Evolutionary conservation across 2,888 invertebrate species (phyloP).

Genomic region (Mellilla xanthometata): DNA sequence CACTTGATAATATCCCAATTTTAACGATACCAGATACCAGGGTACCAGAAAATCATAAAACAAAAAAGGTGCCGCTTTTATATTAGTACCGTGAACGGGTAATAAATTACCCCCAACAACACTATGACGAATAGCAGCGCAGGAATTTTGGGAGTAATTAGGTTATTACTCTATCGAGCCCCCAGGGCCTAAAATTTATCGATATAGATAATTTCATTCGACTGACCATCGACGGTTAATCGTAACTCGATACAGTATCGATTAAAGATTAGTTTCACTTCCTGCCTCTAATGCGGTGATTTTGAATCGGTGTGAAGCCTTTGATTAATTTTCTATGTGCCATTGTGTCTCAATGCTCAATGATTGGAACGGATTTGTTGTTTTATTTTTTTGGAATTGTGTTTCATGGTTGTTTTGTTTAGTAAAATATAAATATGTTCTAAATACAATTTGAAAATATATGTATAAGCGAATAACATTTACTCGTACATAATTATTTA

Average conservation of each 20-base stretch:
- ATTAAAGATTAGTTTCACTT: conserved; percentile 57
- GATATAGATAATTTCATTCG: conserved; percentile 17
- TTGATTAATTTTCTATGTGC: conserved; percentile 17
- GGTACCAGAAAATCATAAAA: conserved; percentile 37
- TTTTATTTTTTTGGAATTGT: no score
- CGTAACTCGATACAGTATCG: conserved; percentile 24
- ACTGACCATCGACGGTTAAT: conserved; percentile 10
- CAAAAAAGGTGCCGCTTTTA: conserved; percentile 40
- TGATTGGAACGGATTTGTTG: conserved; percentile 16
- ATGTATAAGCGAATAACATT: no score
- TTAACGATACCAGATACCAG: conserved; percentile 15
- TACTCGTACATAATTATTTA: no score
- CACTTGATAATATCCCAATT: conserved; percentile 9
- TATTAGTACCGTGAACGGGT: conserved; percentile 37
- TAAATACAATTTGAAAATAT: no score
- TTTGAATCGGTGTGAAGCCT: conserved; percentile 11
- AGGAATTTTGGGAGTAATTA: conserved; percentile 37
- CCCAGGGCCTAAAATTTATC: conserved; percentile 11
- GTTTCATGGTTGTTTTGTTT: no score
- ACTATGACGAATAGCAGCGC: conserved; percentile 49
- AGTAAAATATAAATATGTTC: no score
- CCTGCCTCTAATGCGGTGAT: conserved; percentile 40
- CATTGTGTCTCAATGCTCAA: conserved; percentile 3
- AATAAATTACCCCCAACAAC: conserved; percentile 49
- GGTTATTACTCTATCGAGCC: conserved; percentile 7